Conservation (phyloP, 2,113 vertebrate genomes). For the Peromyscus polionotus region DNA sequence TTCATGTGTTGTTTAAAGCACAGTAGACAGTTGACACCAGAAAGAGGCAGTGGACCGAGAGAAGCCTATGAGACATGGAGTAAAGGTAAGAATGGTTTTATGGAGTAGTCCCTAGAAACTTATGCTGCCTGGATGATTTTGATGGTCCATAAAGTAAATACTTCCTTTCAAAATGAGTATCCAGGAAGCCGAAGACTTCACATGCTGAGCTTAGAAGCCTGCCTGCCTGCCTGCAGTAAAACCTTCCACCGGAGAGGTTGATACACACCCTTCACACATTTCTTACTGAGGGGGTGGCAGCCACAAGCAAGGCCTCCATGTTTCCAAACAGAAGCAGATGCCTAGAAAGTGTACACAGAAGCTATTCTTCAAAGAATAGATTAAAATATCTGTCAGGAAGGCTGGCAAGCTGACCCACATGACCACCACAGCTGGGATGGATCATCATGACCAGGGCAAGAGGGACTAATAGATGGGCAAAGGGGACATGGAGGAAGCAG, state of each 20-base stretch:
- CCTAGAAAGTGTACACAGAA: constrained; percentile 83
- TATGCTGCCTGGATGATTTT: constrained; percentile 58
- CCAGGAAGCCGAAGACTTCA: constrained; percentile 79
- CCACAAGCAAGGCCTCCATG: not conserved
- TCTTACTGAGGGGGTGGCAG: constrained; percentile 73
- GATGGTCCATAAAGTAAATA: constrained; percentile 72
- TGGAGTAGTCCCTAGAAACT: constrained; percentile 34
- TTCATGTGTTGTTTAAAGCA: constrained; percentile 45
- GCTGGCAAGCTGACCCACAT: constrained; percentile 76
- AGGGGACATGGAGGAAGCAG: not conserved
- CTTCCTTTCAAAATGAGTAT: constrained; percentile 64
- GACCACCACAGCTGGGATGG: constrained; percentile 85
- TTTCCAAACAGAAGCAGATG: constrained; percentile 91
- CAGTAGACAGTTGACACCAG: constrained; percentile 68
- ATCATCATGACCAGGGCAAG: constrained; percentile 71
- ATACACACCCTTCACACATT: constrained; percentile 85
- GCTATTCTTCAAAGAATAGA: constrained; percentile 88
- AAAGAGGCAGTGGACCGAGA: not conserved
- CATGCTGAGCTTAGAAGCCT: constrained; percentile 83
- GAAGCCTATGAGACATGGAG: constrained; percentile 48
- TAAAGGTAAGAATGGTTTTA: not conserved
- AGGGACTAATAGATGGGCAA: not conserved
- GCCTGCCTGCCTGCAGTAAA: constrained; percentile 83
- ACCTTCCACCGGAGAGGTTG: constrained; percentile 82
- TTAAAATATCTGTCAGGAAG: constrained; percentile 89